Conservation (phyloP, 1,140 invertebrate genomes). For the Drosophila suzukii region DNA sequence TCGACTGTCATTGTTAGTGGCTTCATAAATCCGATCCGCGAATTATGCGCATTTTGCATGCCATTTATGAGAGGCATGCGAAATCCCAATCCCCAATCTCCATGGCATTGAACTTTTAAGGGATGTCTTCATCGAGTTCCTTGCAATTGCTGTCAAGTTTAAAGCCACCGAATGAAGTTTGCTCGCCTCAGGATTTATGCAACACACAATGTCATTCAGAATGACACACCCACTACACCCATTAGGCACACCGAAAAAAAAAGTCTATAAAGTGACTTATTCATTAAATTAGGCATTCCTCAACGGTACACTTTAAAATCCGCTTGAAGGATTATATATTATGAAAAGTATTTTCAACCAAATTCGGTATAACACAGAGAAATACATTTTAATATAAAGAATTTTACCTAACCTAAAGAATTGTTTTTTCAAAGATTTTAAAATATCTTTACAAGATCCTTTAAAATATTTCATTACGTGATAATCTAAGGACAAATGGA, state of each 20-base stretch:
- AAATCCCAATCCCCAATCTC: background rate
- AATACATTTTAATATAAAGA: too few relatives aligned
- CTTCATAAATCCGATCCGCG: conserved; percentile 8
- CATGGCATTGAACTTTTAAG: conserved; percentile 62
- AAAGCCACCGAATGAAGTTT: conserved; percentile 29
- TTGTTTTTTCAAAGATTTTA: too few relatives aligned
- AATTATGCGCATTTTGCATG: conserved; percentile 71
- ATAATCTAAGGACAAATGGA: too few relatives aligned
- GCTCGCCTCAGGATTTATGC: conserved; percentile 20
- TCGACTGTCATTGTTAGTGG: conserved; percentile 28
- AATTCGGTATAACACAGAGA: too few relatives aligned
- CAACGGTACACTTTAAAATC: background rate
- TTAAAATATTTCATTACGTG: too few relatives aligned
- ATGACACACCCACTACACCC: conserved; percentile 30
- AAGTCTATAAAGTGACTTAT: background rate
- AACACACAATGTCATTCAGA: conserved; percentile 15
- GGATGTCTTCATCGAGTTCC: conserved; percentile 8
- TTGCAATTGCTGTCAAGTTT: background rate
- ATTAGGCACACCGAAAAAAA: background rate
- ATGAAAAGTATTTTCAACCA: too few relatives aligned
- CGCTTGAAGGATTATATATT: too few relatives aligned
- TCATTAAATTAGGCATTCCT: background rate
- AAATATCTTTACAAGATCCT: too few relatives aligned
- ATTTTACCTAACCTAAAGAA: too few relatives aligned
- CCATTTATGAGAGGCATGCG: conserved; percentile 55